These are phyloP conservation scores for Drosophila eugracilis DNA, from an alignment of 1,140 invertebrate species.

Conservation along the genomic window DNA sequence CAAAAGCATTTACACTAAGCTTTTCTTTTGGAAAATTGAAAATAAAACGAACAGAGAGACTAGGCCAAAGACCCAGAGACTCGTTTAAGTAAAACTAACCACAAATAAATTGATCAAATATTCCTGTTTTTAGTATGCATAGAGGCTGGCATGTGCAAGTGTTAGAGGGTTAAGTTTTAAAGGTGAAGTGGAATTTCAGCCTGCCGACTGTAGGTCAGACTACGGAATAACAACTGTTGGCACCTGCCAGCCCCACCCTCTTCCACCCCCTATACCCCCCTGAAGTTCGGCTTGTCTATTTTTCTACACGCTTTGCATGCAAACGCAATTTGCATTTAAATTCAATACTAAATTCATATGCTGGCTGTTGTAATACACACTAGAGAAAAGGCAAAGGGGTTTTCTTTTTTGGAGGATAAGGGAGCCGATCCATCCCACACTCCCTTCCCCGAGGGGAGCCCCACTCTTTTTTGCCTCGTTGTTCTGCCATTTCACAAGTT, in stretches of 20 bases:
- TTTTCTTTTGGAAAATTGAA: too few relatives aligned
- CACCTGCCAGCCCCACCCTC: slow-evolving; percentile 21
- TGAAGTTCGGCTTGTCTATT: slow-evolving; percentile 53
- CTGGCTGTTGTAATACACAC: slow-evolving; percentile 74
- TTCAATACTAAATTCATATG: slow-evolving; percentile 83
- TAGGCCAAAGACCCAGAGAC: background rate
- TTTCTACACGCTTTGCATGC: slow-evolving; percentile 77
- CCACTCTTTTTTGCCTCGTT: slow-evolving; percentile 46
- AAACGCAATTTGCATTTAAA: slow-evolving; percentile 83
- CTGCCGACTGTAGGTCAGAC: slow-evolving; percentile 15
- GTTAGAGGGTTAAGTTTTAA: slow-evolving; percentile 18
- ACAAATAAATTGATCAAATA: slow-evolving; percentile 35
- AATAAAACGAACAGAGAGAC: background rate
- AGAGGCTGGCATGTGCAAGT: slow-evolving; percentile 23
- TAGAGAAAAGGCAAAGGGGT: slow-evolving; percentile 20
- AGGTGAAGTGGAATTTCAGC: slow-evolving; percentile 34
- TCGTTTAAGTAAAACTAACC: background rate
- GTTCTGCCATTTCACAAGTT: slow-evolving; percentile 80
- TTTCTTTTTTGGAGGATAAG: background rate
- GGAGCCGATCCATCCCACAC: background rate
- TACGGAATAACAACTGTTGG: slow-evolving; percentile 31
- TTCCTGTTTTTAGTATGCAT: slow-evolving; percentile 18
- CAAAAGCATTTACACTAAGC: background rate
- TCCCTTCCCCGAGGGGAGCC: slow-evolving; percentile 16
- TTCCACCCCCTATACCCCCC: too few relatives aligned